Base-by-base conservation (phyloP, 2,888 invertebrate genomes). In the Nasonovia ribisnigri region DNA sequence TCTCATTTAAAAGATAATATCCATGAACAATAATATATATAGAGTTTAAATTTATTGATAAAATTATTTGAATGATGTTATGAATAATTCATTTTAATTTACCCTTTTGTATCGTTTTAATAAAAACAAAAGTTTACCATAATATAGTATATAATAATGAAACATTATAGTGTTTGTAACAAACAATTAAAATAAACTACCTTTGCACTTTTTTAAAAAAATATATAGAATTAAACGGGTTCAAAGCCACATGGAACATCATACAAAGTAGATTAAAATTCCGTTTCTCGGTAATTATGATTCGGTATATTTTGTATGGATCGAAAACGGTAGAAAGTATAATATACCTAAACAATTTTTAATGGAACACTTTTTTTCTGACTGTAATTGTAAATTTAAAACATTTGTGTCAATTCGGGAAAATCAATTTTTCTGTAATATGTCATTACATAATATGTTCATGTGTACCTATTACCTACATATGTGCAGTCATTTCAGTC, bases 201-300 rank as follows among this genome's bases (percentile, higher is more conserved):
- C 20, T 36, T 36, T 42, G 10, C 6, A 42, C 42, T 77, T 36
- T 77, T 77, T 77, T 60, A 3, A 29, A 46, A 46, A 46, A 10
- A 77, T 36, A 36, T 36, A 77, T 36, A 8, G 16, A 77, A 36
- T 26, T 77, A 77, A 77, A 36, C 8, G 36, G 20, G 36, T 36
- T 77, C 36, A 42, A 77, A 77, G 36, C 36, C 67, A 67, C 13
- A 3, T 1, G n/a, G 16, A 67, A 67, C 10, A 67, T n/a, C 77
- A 77, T 77, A 77, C 20, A 77, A 84, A 91, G 42, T 91, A 42
- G 51, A 84, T 91, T 84, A 84, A 84, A 84, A 91, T 51, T 42
- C 42, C 43, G 43, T 24, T 90, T 46, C 20, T 89, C 46, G 29
- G 1, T 36, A 42, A 84, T 91, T 42, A 88, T 43, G 20, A 60